Evolutionary conservation across 1,140 invertebrate species (phyloP).

Genomic region (Sitophilus oryzae): DNA sequence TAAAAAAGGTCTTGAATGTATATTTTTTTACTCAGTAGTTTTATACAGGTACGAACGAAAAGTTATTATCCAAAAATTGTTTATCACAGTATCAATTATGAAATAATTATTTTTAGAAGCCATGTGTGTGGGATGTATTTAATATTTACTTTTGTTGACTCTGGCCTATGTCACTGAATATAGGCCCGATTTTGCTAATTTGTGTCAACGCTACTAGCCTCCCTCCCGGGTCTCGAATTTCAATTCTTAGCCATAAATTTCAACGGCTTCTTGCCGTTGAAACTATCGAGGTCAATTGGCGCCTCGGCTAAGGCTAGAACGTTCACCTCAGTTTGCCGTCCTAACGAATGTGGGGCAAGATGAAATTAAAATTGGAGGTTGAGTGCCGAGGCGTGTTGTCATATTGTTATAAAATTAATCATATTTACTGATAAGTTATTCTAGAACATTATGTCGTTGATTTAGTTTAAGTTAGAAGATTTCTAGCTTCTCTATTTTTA

Average conservation of each 20-base stretch:
- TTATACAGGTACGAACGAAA: no score
- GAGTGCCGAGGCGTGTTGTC: constrained; percentile 21
- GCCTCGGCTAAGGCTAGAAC: constrained; percentile 37
- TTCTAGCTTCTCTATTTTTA: no score
- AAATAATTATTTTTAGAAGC: no score
- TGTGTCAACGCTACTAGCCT: constrained; percentile 31
- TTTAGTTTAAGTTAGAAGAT: no score
- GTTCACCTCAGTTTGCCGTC: constrained; percentile 37
- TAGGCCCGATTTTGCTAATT: constrained; percentile 30
- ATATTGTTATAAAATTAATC: background rate
- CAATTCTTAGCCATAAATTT: constrained; percentile 1
- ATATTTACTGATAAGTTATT: background rate
- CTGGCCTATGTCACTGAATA: background rate
- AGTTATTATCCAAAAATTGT: background rate
- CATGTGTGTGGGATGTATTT: no score
- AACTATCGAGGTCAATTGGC: constrained; percentile 33
- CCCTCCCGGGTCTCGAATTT: constrained; percentile 12
- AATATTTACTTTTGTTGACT: no score
- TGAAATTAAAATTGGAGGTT: constrained; percentile 45
- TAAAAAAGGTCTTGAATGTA: no score
- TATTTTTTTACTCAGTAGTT: no score
- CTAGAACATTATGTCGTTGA: no score
- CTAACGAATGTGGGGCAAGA: constrained; percentile 44
- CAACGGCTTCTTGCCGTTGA: background rate
- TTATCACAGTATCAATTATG: no score